These are phyloP conservation scores for Yasuhikotakia modesta DNA, from an alignment of 2,797 vertebrate genomes.

Conservation along the genomic window DNA sequence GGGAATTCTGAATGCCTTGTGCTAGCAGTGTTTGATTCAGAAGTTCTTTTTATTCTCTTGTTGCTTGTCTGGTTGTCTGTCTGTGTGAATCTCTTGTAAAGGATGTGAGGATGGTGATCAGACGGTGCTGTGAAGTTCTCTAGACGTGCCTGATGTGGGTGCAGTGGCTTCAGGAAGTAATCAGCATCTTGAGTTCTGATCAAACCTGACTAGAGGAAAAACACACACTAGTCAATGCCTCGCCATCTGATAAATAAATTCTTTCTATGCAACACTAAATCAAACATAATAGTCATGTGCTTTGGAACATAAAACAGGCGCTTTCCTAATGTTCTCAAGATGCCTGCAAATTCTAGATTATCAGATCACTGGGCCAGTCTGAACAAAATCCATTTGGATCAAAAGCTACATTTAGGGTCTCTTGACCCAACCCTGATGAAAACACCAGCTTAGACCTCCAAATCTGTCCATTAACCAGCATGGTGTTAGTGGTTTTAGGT, in stretches of 20 bases:
- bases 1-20: not conserved
- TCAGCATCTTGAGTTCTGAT: slow-evolving; percentile 85
- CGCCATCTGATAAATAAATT: slow-evolving; percentile 4
- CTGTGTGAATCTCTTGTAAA: slow-evolving; percentile 78
- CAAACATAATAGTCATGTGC: slow-evolving; percentile 10
- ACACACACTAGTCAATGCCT: slow-evolving; percentile 62
- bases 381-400: slow-evolving; percentile 7
- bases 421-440: slow-evolving; percentile 1
- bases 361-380: not conserved
- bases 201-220: slow-evolving; percentile 85
- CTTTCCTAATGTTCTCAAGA: slow-evolving; percentile 7
- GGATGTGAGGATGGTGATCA: slow-evolving; percentile 80
- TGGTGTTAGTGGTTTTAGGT: too few relatives aligned
- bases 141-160: slow-evolving; percentile 68
- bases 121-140: slow-evolving; percentile 69
- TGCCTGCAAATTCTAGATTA: slow-evolving; percentile 1
- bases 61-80: not conserved
- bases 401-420: slow-evolving; percentile 11
- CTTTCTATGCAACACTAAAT: not conserved
- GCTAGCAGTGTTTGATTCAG: not conserved
- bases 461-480: not conserved
- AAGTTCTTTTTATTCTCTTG: slow-evolving; percentile 13
- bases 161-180: slow-evolving; percentile 86
- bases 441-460: not conserved
- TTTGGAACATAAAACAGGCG: slow-evolving; percentile 27